Evolutionary conservation across 2,113 vertebrate species (phyloP).

Genomic region (Misgurnus mizolepis): DNA sequence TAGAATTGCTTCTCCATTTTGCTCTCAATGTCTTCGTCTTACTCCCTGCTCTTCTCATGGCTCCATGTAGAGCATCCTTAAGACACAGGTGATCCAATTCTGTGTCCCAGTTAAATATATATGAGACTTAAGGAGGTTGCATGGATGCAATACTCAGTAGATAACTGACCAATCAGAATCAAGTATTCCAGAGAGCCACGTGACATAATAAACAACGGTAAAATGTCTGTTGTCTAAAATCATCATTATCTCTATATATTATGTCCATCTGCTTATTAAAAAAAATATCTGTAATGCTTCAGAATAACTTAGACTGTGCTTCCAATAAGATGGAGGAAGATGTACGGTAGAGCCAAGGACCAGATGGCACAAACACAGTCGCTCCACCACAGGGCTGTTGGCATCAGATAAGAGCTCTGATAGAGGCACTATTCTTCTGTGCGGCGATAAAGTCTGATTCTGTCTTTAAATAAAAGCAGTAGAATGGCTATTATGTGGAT

Average conservation of each 20-base stretch:
- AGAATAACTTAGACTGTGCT: slow-evolving; percentile 12
- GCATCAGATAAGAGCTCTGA: slow-evolving; percentile 45
- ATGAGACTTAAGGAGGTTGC: slow-evolving; percentile 24
- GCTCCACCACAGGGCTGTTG: slow-evolving; percentile 52
- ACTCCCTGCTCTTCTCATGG: slow-evolving; percentile 9
- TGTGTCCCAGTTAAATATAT: slow-evolving; percentile 66
- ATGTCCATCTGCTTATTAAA: background rate
- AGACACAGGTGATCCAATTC: slow-evolving; percentile 61
- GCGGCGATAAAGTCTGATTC: slow-evolving; percentile 52
- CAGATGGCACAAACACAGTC: slow-evolving; percentile 54
- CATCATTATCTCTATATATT: background rate
- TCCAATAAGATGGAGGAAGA: slow-evolving; percentile 43
- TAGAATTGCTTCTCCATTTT: background rate
- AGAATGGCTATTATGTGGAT: slow-evolving; percentile 62
- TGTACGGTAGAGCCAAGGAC: slow-evolving; percentile 42
- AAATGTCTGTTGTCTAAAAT: slow-evolving; percentile 1
- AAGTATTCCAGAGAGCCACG: background rate
- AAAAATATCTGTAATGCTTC: slow-evolving; percentile 1
- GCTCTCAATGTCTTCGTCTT: slow-evolving; percentile 8
- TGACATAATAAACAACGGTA: background rate
- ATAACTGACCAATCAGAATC: background rate
- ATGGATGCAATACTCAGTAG: slow-evolving; percentile 13
- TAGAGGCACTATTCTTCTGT: slow-evolving; percentile 53
- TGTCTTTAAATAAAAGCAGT: slow-evolving; percentile 57
- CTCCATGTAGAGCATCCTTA: slow-evolving; percentile 54